Percentiles rank a stretch among this genome's conserved stretches.
Conservation (phyloP, 2,797 vertebrate genomes). For the Astyanax mexicanus region DNA sequence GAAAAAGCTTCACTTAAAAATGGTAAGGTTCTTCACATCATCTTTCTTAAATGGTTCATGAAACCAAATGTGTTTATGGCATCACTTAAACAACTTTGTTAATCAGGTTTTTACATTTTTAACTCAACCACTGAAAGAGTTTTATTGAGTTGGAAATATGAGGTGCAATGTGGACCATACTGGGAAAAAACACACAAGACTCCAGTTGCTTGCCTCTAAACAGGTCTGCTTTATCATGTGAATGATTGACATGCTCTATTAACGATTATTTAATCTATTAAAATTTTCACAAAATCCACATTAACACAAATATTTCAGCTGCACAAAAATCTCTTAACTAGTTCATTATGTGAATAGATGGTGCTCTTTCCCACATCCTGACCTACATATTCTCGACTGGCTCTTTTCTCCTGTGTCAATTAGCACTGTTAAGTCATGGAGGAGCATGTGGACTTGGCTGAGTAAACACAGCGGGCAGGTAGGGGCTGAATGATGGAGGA, state of each 20-base stretch:
- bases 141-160: not conserved
- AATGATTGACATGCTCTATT: too few relatives aligned
- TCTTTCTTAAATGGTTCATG: too few relatives aligned
- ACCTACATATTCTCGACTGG: conserved; percentile 32
- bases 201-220: too few relatives aligned
- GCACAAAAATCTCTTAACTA: not conserved
- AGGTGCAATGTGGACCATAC: not conserved
- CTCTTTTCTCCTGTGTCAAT: conserved; percentile 49
- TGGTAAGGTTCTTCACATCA: too few relatives aligned
- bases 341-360: conserved; percentile 17
- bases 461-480: conserved; percentile 49
- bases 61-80: too few relatives aligned
- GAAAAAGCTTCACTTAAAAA: too few relatives aligned
- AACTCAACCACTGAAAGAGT: not conserved
- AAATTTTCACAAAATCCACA: not conserved
- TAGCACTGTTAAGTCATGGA: conserved; percentile 47
- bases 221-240: too few relatives aligned
- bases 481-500: conserved; percentile 53
- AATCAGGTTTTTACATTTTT: too few relatives aligned
- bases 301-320: not conserved
- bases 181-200: too few relatives aligned
- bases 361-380: conserved; percentile 28
- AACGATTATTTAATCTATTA: too few relatives aligned
- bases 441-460: conserved; percentile 28
- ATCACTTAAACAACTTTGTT: too few relatives aligned